Evolutionary conservation across 2,888 invertebrate genomes (phyloP), one percentile per base, ranked within the genome.

Genomic region (Lasiommata megera): DNA sequence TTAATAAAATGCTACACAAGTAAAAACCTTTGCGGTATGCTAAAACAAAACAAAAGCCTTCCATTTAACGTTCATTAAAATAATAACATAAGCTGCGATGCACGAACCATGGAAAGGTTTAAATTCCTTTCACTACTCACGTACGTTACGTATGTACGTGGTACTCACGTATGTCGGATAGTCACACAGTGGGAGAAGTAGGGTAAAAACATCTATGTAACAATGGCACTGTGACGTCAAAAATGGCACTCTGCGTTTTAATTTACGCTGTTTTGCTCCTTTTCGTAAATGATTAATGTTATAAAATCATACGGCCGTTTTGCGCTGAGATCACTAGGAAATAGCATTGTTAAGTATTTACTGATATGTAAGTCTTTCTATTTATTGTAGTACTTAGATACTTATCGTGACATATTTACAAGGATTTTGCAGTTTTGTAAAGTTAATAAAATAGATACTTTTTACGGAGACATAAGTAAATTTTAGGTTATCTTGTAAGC

Each of bases 381-480:
- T 88, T 89, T 89, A 90, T 89, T 90, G 88, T 88, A 86, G 88
- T 89, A 88, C 88, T 75, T 83, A 79, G 85, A 88, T 88, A 89
- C 88, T 79, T 82, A 73, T 69, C 82, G 82, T 84, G 86, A 87
- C 84, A 82, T 87, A 82, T 70, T 81, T 80, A 68, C 74, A 88
- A 89, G 88, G 86, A 73, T 72, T 53, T 77, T 81, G 80, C 79
- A 79, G 68, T 64, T 68, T 43, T 88, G 83, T 88, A 79, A 82
- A 79, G 28, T 72, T 76, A 71, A 46, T 76, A 77, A 74, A 73
- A 77, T 73, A 75, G 75, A 71, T 73, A 70, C 69, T 77, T 82
- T 76, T 79, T 80, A 82, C 78, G 76, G 77, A 74, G 78, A 74
- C 73, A 76, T 82, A 85, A 89, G 90, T 89, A 89, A 88, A 89